Evolutionary conservation across 2,888 invertebrate species (phyloP).

Genomic region (Chymomyza caudatula): DNA sequence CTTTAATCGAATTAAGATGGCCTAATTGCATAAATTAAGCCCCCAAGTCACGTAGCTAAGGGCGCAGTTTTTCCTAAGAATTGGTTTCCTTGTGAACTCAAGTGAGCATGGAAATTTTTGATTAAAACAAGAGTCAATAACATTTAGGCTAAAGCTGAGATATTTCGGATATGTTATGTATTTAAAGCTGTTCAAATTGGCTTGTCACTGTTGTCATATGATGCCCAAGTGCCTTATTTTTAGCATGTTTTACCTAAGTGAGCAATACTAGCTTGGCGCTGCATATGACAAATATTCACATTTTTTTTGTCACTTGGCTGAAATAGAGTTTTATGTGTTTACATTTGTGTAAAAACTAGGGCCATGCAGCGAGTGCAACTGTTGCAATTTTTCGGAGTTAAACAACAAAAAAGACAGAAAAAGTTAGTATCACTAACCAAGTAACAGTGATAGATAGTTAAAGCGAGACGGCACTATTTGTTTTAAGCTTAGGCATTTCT

Average conservation of each 20-base stretch:
- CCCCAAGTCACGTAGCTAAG: neutral
- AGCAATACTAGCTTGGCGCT: constrained; percentile 52
- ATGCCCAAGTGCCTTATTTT: too few species aligned
- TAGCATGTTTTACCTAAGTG: constrained; percentile 14
- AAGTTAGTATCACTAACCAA: too few species aligned
- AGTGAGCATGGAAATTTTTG: neutral
- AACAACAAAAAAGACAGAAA: neutral
- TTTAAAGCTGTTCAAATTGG: neutral
- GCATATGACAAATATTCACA: constrained; percentile 67
- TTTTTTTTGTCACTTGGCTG: constrained; percentile 43
- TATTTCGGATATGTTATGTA: neutral
- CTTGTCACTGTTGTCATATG: neutral
- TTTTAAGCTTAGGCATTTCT: constrained; percentile 47
- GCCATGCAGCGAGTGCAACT: constrained; percentile 9
- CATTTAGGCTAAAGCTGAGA: neutral
- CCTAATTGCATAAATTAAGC: constrained; percentile 30
- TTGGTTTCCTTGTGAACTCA: neutral
- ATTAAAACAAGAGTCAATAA: neutral
- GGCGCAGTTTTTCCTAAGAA: neutral
- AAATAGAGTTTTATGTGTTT: constrained; percentile 35
- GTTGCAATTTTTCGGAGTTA: neutral
- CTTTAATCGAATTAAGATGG: constrained; percentile 48
- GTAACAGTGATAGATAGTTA: neutral
- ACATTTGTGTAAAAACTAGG: constrained; percentile 45
- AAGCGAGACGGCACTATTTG: constrained; percentile 47